Conservation (phyloP, 2,797 vertebrate genomes). For the Loris lydekkerianus region DNA sequence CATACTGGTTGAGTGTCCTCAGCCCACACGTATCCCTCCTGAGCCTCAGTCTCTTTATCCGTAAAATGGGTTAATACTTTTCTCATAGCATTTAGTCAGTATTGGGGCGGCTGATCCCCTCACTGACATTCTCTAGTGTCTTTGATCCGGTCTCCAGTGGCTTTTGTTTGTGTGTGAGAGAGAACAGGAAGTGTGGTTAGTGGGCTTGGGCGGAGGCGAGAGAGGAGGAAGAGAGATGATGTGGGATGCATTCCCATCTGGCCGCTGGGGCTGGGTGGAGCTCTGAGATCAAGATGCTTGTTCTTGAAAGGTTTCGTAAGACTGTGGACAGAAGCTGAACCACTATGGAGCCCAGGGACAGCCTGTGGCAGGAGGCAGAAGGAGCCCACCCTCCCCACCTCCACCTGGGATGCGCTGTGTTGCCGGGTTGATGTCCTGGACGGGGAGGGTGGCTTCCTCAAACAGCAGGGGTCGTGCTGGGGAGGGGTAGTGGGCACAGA, state of each 20-base stretch:
- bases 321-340: background rate
- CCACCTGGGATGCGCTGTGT: background rate
- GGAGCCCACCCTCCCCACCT: background rate
- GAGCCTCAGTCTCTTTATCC: background rate
- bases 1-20: background rate
- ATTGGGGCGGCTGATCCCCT: no score
- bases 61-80: background rate
- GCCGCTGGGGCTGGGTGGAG: background rate
- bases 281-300: background rate
- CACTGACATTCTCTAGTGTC: accelerated
- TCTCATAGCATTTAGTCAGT: accelerated
- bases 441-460: background rate
- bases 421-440: background rate
- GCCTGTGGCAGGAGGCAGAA: background rate
- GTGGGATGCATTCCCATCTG: accelerated
- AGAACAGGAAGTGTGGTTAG: background rate
- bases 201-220: background rate
- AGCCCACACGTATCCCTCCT: background rate
- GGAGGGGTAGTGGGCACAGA: background rate
- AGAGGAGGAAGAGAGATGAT: background rate
- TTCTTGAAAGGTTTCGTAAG: background rate
- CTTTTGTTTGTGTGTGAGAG: background rate
- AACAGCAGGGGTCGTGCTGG: background rate
- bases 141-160: background rate
- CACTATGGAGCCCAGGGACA: background rate